Conservation (phyloP, 2,113 vertebrate genomes). For the Callipepla squamata region DNA sequence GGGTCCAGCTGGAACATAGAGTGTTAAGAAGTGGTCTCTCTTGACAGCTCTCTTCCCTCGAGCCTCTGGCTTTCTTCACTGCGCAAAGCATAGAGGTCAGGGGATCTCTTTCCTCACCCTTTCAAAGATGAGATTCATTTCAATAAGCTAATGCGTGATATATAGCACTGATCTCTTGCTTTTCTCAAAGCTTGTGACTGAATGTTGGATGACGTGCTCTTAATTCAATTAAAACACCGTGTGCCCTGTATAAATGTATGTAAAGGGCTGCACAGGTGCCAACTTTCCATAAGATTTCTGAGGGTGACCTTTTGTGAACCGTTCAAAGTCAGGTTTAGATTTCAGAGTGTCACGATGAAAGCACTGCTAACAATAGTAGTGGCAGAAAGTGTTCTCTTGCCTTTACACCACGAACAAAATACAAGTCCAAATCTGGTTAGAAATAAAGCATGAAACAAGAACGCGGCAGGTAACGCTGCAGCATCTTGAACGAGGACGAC, state of each 20-base stretch:
- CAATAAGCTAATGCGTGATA: not conserved
- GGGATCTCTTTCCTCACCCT: not conserved
- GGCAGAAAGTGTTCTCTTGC: constrained; percentile 10
- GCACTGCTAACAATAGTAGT: not conserved
- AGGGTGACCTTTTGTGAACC: constrained; percentile 29
- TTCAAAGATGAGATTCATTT: not conserved
- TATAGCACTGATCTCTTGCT: not conserved
- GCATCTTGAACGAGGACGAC: not conserved
- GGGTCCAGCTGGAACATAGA: not conserved
- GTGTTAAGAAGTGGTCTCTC: not conserved
- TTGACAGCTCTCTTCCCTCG: not conserved
- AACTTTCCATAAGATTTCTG: not conserved
- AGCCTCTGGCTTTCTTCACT: fast-evolving
- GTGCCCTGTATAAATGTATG: not conserved
- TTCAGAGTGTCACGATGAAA: not conserved
- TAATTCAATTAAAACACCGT: not conserved
- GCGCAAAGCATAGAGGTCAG: fast-evolving
- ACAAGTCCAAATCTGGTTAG: not conserved
- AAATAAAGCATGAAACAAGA: not conserved
- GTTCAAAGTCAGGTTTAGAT: not conserved
- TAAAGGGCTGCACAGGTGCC: not conserved
- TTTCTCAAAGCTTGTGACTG: not conserved
- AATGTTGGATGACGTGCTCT: not conserved
- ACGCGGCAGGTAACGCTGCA: fast-evolving
- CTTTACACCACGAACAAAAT: not conserved